Evolutionary conservation across 2,888 invertebrate species (phyloP), one percentile per base, ranked within the genome.

Genomic region (Ramazzottius varieornatus): DNA sequence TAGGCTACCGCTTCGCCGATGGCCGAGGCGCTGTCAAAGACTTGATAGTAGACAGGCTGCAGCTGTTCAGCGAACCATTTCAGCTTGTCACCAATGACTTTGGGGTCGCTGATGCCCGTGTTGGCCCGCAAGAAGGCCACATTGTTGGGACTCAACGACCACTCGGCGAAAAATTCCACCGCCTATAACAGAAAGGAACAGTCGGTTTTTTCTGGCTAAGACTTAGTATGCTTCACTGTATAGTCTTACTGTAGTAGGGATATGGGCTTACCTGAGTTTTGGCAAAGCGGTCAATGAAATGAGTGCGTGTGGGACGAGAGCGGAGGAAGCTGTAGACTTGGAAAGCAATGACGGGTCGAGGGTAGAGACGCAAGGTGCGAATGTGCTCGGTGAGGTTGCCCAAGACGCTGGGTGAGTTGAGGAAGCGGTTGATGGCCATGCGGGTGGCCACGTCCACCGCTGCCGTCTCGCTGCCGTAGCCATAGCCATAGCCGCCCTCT

Each of bases 351-450:
- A 99, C 98, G 0, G 98, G 96, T 66, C 98, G 81, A 1, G 98
- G 98, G 77, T 96, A 98, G 0, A 99, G 79, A 0, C 98, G 82
- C 67, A 99, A 78, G 0, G 94, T 99, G 67, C 98, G 81, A 1
- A 96, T 96, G 77, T 99, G 96, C 73, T 99, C 98, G 70, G 88
- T 86, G 74, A 99, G 96, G 76, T 99, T 94, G 0, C 92, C 94
- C 71, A 99, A 78, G 13, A 93, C 83, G 74, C 96, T 98, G 73
- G 92, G 86, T 0, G 96, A 94, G 77, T 96, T 94, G 81, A 96
- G 96, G 78, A 98, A 98, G 13, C 91, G 84, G 33, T 91, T 92
- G 92, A 94, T 93, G 20, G 94, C 96, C 63, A 99, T 92, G 68
- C 98, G 79, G 0, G 93, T 94, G 8, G 98, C 96, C 32, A 99